phyloP scores from a whole-genome alignment of 2,113 vertebrate species.

The Dicentrarchus labrax region DNA sequence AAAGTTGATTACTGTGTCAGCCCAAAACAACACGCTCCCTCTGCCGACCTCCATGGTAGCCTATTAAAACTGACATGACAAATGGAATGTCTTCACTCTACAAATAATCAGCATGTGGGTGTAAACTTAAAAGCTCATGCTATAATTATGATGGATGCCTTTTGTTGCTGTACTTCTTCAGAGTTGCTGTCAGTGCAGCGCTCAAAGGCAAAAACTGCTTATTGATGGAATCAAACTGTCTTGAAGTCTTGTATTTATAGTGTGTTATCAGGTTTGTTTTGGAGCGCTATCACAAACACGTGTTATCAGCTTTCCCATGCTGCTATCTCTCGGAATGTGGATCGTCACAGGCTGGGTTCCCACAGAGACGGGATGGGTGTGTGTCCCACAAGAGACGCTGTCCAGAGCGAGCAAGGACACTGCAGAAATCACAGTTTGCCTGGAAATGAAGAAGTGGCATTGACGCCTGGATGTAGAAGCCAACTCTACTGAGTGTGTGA shows the following conservation, averaged over 20 bases:
- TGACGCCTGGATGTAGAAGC: constrained; percentile 29
- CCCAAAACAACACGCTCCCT: constrained; percentile 46
- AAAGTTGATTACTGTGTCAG: constrained; percentile 43
- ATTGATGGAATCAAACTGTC: constrained; percentile 56
- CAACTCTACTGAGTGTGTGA: constrained; percentile 9
- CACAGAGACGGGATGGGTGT: constrained; percentile 59
- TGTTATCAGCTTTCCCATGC: constrained; percentile 61
- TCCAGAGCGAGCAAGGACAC: constrained; percentile 44
- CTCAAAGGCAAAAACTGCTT: constrained; percentile 23
- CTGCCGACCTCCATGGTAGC: constrained; percentile 57
- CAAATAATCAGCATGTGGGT: constrained; percentile 67
- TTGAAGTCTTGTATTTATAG: constrained; percentile 50
- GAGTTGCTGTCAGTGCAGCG: constrained; percentile 24
- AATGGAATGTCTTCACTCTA: constrained; percentile 55
- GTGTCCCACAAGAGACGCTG: constrained; percentile 64
- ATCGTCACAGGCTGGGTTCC: constrained; percentile 50
- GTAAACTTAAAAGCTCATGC: constrained; percentile 47
- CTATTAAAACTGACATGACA: constrained; percentile 66
- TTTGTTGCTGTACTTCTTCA: constrained; percentile 46
- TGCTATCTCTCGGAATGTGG: constrained; percentile 77
- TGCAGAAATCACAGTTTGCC: constrained; percentile 47
- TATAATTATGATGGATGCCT: constrained; percentile 67
- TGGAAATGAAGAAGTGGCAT: constrained; percentile 41
- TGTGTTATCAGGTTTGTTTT: constrained; percentile 59
- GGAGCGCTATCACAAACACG: constrained; percentile 59